Evolutionary conservation across 2,797 vertebrate genomes (phyloP), one percentile per base, ranked within the genome.

Genomic region (Cercopithecus hamlyni): DNA sequence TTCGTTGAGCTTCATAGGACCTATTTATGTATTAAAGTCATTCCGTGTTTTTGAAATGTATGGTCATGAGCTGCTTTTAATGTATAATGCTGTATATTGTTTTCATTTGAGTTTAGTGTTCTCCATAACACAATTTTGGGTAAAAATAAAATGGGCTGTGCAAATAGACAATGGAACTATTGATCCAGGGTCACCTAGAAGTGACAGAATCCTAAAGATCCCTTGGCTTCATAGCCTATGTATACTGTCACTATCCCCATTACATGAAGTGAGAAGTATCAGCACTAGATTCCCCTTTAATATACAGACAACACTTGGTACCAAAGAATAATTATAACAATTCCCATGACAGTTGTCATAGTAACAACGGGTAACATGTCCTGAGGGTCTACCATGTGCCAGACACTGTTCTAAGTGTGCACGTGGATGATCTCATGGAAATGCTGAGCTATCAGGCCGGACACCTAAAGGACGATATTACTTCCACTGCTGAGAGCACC

Each of bases 81-180:
- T 48, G 72, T 82, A 48, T 14, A 79, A 45, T 17, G 80, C 5
- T 2, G 1, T 55, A 26, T 33, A 64, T 36, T 52, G 52, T 33
- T 82, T 96, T 85, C 61, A n/a, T 36, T 43, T 26, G 43, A 83
- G 19, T n/a, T 92, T 17, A 82, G 19, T 55, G 52, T 14, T 93
- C 57, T 81, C 36, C 12, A 57, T 30, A 75, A 88, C n/a, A 82
- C 9, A 15, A 73, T 61, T 58, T 61, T 30, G 58, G 61, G 33
- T 9, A n/a, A 67, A 41, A 48, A 73, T 70, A 57, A 81, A 84
- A 72, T 17, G 36, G 30, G 27, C 67, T 80, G 4, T 72, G 30
- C 41, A 61, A 50, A 77, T 6, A 93, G 64, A 50, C 8, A 57
- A 19, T 4, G 52, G 5, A 45, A 19, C 41, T 67, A 12, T 4